Percentiles rank a stretch among this genome's conserved stretches.
These are phyloP conservation scores for Cephus pulcher DNA, from an alignment of 2,888 invertebrate species.

Conservation along the genomic window DNA sequence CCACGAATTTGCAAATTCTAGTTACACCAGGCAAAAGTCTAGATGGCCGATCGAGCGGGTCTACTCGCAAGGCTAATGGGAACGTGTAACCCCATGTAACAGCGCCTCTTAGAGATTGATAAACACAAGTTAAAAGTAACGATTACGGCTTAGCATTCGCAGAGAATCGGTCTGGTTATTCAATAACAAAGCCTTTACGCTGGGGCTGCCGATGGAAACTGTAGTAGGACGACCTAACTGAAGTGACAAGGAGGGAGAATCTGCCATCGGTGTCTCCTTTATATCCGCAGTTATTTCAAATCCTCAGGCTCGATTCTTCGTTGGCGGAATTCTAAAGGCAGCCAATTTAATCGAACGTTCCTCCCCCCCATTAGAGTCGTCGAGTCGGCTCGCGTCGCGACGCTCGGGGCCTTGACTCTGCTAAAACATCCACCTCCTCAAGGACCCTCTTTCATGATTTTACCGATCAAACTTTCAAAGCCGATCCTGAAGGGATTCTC, in stretches of 20 bases:
- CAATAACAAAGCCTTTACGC: conserved; percentile 18
- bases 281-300: conserved; percentile 11
- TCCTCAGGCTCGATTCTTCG: conserved; percentile 1
- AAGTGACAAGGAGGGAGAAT: conserved; percentile 8
- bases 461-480: neutral
- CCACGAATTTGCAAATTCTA: neutral
- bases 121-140: conserved; percentile 9
- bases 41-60: neutral
- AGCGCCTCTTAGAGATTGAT: conserved; percentile 12
- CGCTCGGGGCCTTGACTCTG: neutral
- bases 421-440: neutral
- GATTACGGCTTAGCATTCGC: conserved; percentile 1
- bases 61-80: conserved; percentile 1
- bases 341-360: neutral
- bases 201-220: conserved; percentile 11
- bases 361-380: conserved; percentile 5
- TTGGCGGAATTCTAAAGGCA: neutral
- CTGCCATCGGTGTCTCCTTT: conserved; percentile 14
- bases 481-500: neutral
- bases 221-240: neutral
- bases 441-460: neutral
- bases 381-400: neutral
- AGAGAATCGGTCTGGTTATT: conserved; percentile 17
- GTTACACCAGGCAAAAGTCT: neutral
- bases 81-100: conserved; percentile 10